phyloP scores from a whole-genome alignment of 2,113 vertebrate species.

The Excalfactoria chinensis region DNA sequence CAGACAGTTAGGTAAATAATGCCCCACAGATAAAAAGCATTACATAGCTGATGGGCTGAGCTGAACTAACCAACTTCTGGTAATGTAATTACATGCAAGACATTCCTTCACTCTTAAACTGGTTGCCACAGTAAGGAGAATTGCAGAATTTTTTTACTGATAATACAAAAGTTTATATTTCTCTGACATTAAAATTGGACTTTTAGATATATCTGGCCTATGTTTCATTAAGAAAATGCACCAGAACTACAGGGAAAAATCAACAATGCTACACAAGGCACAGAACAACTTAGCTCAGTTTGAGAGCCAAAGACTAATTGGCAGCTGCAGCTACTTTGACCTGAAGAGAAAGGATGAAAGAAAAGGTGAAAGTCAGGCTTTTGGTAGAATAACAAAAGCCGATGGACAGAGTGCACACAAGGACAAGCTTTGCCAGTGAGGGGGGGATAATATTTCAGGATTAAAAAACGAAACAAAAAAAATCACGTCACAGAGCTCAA shows the following conservation, averaged over 20 bases:
- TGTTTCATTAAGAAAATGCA: background rate
- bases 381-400: background rate
- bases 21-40: constrained; percentile 23
- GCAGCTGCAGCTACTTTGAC: background rate
- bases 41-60: background rate
- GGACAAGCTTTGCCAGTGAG: background rate
- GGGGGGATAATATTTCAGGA: background rate
- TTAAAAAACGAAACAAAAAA: background rate
- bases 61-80: background rate
- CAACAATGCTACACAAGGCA: background rate
- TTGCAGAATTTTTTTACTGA: background rate
- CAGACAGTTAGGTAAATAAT: constrained; percentile 17
- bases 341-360: background rate
- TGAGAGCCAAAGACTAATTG: background rate
- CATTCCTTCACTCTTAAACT: constrained; percentile 17
- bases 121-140: background rate
- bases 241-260: background rate
- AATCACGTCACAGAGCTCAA: background rate
- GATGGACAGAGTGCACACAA: background rate
- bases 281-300: background rate
- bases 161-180: background rate
- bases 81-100: constrained; percentile 22
- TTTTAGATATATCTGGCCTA: background rate
- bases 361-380: background rate
- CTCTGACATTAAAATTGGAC: background rate